A percentile compares a stretch with the other conserved stretches of the same genome.
Conservation (phyloP, 1,140 invertebrate species). For the Leptinotarsa defecta region DNA sequence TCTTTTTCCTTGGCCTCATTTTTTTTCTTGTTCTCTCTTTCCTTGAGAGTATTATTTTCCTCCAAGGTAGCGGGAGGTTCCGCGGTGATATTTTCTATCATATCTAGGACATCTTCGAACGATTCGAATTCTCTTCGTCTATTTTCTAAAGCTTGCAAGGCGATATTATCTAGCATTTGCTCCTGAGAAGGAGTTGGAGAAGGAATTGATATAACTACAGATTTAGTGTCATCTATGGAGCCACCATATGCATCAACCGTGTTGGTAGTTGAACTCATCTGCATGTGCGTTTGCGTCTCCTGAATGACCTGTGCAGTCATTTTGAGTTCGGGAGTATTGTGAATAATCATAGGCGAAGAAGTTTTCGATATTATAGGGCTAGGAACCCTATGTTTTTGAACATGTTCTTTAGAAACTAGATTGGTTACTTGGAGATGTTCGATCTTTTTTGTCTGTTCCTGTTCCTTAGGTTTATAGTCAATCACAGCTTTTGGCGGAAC, state of each 20-base stretch:
- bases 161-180: conserved; percentile 65
- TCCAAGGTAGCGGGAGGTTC: conserved; percentile 50
- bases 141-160: conserved; percentile 60
- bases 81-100: conserved; percentile 68
- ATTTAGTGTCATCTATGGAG: conserved; percentile 61
- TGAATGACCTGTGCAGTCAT: conserved; percentile 54
- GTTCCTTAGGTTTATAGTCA: conserved; percentile 19
- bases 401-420: conserved; percentile 35
- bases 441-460: conserved; percentile 16
- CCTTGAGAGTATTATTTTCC: conserved; percentile 36
- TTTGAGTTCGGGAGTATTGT: conserved; percentile 52
- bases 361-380: conserved; percentile 45
- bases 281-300: conserved; percentile 42
- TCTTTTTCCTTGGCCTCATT: conserved; percentile 30
- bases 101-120: conserved; percentile 70
- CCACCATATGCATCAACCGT: conserved; percentile 43
- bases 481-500: background rate
- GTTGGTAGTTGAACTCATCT: conserved; percentile 44
- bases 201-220: conserved; percentile 65
- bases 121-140: conserved; percentile 64
- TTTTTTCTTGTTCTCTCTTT: conserved; percentile 37
- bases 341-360: conserved; percentile 47
- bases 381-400: conserved; percentile 34
- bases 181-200: conserved; percentile 66
- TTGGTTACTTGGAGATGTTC: conserved; percentile 27